Base-by-base conservation (phyloP, 2,113 vertebrate species). In the Nibea albiflora region DNA sequence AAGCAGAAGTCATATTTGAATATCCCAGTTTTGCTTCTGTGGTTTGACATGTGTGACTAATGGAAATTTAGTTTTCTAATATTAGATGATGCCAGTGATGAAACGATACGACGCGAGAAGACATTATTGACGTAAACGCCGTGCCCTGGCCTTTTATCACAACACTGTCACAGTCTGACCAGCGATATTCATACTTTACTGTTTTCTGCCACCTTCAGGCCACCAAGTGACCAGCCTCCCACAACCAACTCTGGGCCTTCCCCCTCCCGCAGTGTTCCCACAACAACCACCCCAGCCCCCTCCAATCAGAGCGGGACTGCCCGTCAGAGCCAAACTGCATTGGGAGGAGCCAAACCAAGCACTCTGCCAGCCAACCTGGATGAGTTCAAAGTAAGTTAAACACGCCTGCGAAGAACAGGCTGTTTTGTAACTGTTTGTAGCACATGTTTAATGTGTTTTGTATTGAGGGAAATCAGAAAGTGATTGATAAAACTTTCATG, bases 311-410 rank as follows among this genome's bases (percentile, higher is more conserved):
- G 81, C 2, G 94, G 92, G 35, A 85, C 95, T 10, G 85, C 88
- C 57, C 95, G 97, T 42, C 96, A 96, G 80, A 96, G 93, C 85
- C 95, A 95, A 78, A 90, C 94, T 26, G 83, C 89, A 0, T 83
- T 91, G 26, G 91, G 93, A 0, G 88, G 91, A 54, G 93, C 94
- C 91, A 98, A 97, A 85, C 96, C 95, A 0, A 88, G 94, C 58
- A 85, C 91, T 53, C 94, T 99, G 88, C 98, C 98, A 17, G 88
- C 96, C 88, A 99, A 98, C 92, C 94, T 99, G 73, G 98, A 99
- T 11, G 98, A 99, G 80, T 97, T 99, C 94, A 99, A 99, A 96
- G 98, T 98, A 91, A 89, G 26, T 58, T 42, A 17, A 49, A 63
- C 4, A 6, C 9, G 20, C 56, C 52, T 54, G 46, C 20, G 3